Percentiles rank a stretch among this genome's conserved stretches.
Conservation (phyloP, 92 coral and sea anemone species). For the Actinernus sp. region DNA sequence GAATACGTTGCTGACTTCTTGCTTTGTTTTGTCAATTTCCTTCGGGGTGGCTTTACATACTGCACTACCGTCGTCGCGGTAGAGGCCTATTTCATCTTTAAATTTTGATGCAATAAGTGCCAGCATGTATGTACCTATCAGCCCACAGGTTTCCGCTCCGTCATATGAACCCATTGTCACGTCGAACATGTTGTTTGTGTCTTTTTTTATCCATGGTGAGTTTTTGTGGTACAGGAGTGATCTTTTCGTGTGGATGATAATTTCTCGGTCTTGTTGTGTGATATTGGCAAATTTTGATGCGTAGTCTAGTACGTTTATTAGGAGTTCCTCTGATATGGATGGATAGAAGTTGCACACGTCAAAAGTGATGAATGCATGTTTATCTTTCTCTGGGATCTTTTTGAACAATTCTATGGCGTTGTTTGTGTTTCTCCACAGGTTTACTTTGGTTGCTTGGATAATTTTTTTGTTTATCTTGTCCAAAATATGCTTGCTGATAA, state of each 20-base stretch:
- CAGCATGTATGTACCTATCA: too few species aligned
- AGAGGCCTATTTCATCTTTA: too few species aligned
- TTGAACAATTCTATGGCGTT: constrained; percentile 15
- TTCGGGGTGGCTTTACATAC: too few species aligned
- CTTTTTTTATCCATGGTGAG: constrained; percentile 19
- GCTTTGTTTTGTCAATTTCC: too few species aligned
- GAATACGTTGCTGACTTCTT: too few species aligned
- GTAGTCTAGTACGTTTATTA: constrained; percentile 20
- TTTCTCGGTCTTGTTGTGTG: constrained; percentile 17
- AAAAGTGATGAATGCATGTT: constrained; percentile 37
- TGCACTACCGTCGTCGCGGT: too few species aligned
- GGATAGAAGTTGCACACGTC: constrained; percentile 33
- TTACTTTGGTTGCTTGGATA: constrained; percentile 1
- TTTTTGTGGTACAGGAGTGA: constrained; percentile 3
- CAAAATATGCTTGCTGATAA: constrained; percentile 18
- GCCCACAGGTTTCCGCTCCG: constrained; percentile 13
- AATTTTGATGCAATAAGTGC: too few species aligned
- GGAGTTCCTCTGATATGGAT: constrained; percentile 41
- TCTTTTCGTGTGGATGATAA: too few species aligned
- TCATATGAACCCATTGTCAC: constrained; percentile 14
- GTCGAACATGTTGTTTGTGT: constrained; percentile 17
- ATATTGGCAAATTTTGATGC: constrained; percentile 15
- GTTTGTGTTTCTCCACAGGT: constrained; percentile 10
- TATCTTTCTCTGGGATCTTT: not conserved
- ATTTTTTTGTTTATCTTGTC: constrained; percentile 6